Base-by-base conservation (phyloP, 1,140 invertebrate genomes). In the Drosophila lacertosa region DNA sequence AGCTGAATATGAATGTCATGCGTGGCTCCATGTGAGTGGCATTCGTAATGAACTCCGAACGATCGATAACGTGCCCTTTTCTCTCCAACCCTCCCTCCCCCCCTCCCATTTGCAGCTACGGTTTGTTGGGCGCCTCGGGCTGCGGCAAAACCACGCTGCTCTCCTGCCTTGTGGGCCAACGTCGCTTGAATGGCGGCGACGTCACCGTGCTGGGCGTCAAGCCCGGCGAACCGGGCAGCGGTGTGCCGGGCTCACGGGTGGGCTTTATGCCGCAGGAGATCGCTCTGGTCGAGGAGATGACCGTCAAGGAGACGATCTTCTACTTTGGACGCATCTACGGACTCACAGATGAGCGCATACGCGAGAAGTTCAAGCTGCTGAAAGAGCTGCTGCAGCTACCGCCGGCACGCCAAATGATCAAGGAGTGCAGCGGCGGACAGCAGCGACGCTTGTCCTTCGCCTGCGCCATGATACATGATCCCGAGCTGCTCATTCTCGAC, bases 251-350 rank as follows among this genome's bases (percentile, higher is more conserved):
- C 11, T 94, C 94, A 1, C 91, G 94, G n/a, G 94, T 96, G 1
- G 96, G 96, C 9, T 97, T 97, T 78, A 98, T 97, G 97, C 97
- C 96, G 1, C 95, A 98, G 93, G 97, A 98, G 62, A 95, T 98
- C 57, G 96, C 97, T 0, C 89, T 99, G 15, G 96, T 97, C 11
- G 94, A 94, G 6, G 97, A 98, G 89, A 97, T 99, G 90, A 95
- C 96, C 0, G 96, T 98, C 0, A 94, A 94, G 44, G 96, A 97
- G 70, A 97, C 97, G 0, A 92, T 99, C 2, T 94, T 94, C 62
- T 99, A 97, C 91, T 99, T 98, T 91, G 97, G 97, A 0, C 92
- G 95, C 15, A 95, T 99, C 45, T 96, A 97, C 82, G 95, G 96
- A 6, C 94, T 99, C 93, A 92, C 92, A 0, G 92, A 93, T 4